phyloP scores from a whole-genome alignment of 2,113 vertebrate genomes.

The Embiotoca jacksoni region DNA sequence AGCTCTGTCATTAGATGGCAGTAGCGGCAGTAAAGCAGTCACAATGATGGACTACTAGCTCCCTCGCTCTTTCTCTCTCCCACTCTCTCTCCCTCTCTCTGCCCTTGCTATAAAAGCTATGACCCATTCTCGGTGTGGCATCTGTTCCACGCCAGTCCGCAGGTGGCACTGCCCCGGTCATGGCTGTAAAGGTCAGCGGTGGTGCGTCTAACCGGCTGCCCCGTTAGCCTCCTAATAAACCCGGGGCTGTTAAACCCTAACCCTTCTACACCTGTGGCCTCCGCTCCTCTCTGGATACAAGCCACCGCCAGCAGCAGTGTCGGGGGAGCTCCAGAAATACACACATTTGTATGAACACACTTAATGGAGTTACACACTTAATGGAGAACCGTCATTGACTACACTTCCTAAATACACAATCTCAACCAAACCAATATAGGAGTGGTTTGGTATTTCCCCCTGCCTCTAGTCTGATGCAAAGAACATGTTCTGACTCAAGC shows the following conservation, averaged over 20 bases:
- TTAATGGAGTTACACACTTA: background rate
- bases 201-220: conserved; percentile 71
- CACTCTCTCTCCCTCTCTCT: conserved; percentile 38
- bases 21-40: conserved; percentile 80
- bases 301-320: conserved; percentile 45
- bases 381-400: conserved; percentile 5
- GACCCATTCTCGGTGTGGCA: conserved; percentile 70
- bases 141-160: conserved; percentile 75
- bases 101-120: conserved; percentile 75
- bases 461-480: background rate
- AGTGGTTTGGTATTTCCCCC: background rate
- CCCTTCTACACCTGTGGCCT: conserved; percentile 75
- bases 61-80: conserved; percentile 54
- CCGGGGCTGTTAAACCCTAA: conserved; percentile 73
- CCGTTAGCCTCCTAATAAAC: conserved; percentile 72
- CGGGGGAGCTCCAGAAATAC: conserved; percentile 32
- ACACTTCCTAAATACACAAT: background rate
- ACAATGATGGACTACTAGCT: conserved; percentile 77
- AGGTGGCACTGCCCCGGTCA: conserved; percentile 73
- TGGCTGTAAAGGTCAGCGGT: conserved; percentile 67
- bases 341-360: conserved; percentile 7
- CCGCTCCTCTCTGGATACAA: conserved; percentile 51
- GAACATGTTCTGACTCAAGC: background rate
- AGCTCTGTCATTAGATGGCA: conserved; percentile 84
- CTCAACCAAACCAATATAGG: conserved; percentile 6